Conservation (phyloP, 2,113 vertebrate genomes). For the Corydoras sp. region DNA sequence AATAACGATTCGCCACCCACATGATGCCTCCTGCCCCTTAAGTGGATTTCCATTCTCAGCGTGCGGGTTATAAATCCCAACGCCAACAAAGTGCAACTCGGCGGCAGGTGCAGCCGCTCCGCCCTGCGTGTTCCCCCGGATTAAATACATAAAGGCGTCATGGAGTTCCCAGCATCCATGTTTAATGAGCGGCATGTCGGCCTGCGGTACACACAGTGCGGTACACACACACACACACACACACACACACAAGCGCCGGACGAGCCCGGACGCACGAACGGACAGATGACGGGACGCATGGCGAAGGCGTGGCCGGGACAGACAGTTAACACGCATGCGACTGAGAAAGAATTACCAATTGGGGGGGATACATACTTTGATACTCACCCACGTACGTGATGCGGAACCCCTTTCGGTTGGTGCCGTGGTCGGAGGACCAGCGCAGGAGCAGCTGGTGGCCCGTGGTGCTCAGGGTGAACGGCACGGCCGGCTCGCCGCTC, state of each 20-base stretch:
- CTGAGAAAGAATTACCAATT: conserved; percentile 56
- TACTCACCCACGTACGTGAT: conserved; percentile 95
- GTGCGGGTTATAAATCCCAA: too few species aligned
- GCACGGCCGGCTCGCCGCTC: conserved; percentile 85
- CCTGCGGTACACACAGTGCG: too few species aligned
- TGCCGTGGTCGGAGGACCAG: conserved; percentile 95
- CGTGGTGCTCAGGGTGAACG: conserved; percentile 86
- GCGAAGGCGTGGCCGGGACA: conserved; percentile 17
- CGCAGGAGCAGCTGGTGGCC: conserved; percentile 88
- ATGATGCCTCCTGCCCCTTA: too few species aligned
- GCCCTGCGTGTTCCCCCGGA: too few species aligned
- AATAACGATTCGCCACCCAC: too few species aligned
- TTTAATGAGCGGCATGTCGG: too few species aligned
- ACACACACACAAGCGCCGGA: conserved; percentile 14
- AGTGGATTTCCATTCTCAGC: too few species aligned
- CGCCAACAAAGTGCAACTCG: too few species aligned
- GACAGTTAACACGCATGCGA: conserved; percentile 37
- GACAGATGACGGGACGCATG: conserved; percentile 12
- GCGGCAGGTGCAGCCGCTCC: too few species aligned
- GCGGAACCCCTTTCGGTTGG: conserved; percentile 90
- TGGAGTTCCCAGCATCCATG: too few species aligned
- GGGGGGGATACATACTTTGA: conserved; percentile 72
- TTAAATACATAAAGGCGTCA: too few species aligned
- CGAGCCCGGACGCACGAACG: conserved; percentile 13
- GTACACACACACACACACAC: not conserved